These are phyloP conservation scores for Gephyroberyx darwinii DNA, from an alignment of 2,797 vertebrate species.

Conservation along the genomic window DNA sequence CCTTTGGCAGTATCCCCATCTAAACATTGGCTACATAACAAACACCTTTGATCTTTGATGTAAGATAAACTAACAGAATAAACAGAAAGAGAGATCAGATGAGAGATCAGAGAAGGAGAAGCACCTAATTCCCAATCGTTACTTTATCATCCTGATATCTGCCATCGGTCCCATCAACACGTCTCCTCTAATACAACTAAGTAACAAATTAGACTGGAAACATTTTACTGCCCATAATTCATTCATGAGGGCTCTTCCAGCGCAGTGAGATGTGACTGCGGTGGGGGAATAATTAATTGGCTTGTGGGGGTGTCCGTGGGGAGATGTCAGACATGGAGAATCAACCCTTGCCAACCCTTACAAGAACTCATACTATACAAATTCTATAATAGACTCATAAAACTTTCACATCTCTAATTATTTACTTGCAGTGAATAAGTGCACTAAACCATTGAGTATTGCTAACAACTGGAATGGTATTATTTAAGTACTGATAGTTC, in stretches of 20 bases:
- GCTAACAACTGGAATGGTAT: neutral
- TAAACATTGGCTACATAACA: neutral
- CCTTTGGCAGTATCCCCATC: slow-evolving; percentile 1
- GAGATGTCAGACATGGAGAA: slow-evolving; percentile 43
- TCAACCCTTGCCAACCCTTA: slow-evolving; percentile 8
- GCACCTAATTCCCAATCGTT: neutral
- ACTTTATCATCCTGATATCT: slow-evolving; percentile 31
- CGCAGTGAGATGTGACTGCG: slow-evolving; percentile 37
- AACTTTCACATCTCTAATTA: neutral
- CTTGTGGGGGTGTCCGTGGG: slow-evolving; percentile 30
- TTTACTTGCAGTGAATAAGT: neutral
- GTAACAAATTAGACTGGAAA: slow-evolving; percentile 60
- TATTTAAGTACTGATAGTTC: neutral
- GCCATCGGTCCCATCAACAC: slow-evolving; percentile 39
- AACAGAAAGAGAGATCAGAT: no score
- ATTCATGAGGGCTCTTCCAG: slow-evolving; percentile 62
- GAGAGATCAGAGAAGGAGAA: slow-evolving; percentile 3
- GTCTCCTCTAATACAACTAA: slow-evolving; percentile 46
- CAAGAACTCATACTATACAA: slow-evolving; percentile 13
- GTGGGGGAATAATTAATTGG: slow-evolving; percentile 56
- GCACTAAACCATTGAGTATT: neutral
- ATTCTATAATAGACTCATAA: slow-evolving; percentile 8
- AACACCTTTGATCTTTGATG: neutral
- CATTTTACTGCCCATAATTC: slow-evolving; percentile 67
- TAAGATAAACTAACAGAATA: neutral